These are phyloP conservation scores for Prochilodus magdalenae DNA, from an alignment of 2,113 vertebrate species.

Conservation along the genomic window DNA sequence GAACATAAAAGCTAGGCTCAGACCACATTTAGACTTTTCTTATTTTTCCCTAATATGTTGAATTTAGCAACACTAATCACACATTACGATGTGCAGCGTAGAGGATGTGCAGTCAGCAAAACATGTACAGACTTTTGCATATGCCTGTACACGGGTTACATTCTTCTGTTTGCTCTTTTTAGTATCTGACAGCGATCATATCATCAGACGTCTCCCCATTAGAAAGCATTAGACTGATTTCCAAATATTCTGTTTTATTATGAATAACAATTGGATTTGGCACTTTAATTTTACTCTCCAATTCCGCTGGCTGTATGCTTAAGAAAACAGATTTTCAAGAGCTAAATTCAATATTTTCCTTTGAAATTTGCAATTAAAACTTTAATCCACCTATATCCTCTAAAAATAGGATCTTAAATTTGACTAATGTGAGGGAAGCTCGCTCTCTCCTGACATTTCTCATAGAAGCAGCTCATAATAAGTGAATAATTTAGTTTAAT, in stretches of 20 bases:
- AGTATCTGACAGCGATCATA: not conserved
- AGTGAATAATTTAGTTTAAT: constrained; percentile 74
- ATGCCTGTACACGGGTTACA: not conserved
- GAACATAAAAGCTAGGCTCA: no score
- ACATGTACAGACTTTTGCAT: no score
- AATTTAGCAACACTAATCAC: no score
- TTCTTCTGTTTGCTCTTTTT: constrained; percentile 6
- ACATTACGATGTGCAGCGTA: no score
- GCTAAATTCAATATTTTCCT: constrained; percentile 57
- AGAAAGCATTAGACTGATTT: constrained; percentile 16
- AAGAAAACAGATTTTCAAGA: constrained; percentile 41
- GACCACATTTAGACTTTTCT: no score
- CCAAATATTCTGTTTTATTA: constrained; percentile 40
- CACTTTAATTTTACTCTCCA: constrained; percentile 8
- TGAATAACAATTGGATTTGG: constrained; percentile 28
- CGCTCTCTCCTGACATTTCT: constrained; percentile 70
- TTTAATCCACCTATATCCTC: constrained; percentile 72
- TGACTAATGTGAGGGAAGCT: constrained; percentile 71
- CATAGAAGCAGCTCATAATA: constrained; percentile 66
- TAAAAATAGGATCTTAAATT: constrained; percentile 73
- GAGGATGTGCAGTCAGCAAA: no score
- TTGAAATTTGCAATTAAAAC: constrained; percentile 70
- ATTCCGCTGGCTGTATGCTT: constrained; percentile 26
- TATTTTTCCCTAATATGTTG: no score
- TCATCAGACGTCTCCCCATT: constrained; percentile 5